These are phyloP conservation scores for Drosophila navojoa DNA, from an alignment of 1,140 invertebrate species.

Conservation along the genomic window DNA sequence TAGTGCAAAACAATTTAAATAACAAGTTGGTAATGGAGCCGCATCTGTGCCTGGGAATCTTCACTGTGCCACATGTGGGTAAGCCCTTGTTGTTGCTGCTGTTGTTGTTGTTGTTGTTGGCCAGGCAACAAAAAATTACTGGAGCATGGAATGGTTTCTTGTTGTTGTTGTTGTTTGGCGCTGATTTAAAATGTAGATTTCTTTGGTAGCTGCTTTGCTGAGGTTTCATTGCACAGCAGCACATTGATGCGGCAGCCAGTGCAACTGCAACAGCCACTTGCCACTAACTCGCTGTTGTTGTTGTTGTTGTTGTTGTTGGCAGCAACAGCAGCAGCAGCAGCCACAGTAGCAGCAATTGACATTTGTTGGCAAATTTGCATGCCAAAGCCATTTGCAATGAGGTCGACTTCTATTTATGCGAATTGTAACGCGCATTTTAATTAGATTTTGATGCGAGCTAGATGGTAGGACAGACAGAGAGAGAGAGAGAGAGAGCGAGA, in stretches of 20 bases:
- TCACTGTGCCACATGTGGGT: slow-evolving; percentile 48
- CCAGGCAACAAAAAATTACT: slow-evolving; percentile 49
- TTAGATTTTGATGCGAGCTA: slow-evolving; percentile 57
- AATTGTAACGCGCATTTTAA: slow-evolving; percentile 75
- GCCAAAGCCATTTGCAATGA: slow-evolving; percentile 55
- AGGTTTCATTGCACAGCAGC: slow-evolving; percentile 58
- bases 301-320: slow-evolving; percentile 6
- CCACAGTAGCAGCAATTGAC: slow-evolving; percentile 47
- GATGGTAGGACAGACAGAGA: not conserved
- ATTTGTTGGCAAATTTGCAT: slow-evolving; percentile 66
- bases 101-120: slow-evolving; percentile 29
- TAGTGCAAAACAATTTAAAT: slow-evolving; percentile 72
- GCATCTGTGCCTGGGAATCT: slow-evolving; percentile 56
- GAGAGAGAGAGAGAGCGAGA: not conserved
- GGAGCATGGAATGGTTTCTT: slow-evolving; percentile 62
- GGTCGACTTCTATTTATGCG: slow-evolving; percentile 54
- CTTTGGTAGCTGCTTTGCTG: slow-evolving; percentile 35
- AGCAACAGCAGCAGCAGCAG: slow-evolving; percentile 1
- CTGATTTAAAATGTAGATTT: slow-evolving; percentile 76
- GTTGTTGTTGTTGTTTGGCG: slow-evolving; percentile 31
- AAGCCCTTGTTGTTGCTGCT: slow-evolving; percentile 44
- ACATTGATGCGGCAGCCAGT: slow-evolving; percentile 30
- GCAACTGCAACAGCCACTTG: slow-evolving; percentile 4
- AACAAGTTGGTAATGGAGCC: slow-evolving; percentile 67
- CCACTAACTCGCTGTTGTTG: slow-evolving; percentile 8